Evolutionary conservation across 2,888 invertebrate genomes (phyloP).

Genomic region (Rhingia rostrata): DNA sequence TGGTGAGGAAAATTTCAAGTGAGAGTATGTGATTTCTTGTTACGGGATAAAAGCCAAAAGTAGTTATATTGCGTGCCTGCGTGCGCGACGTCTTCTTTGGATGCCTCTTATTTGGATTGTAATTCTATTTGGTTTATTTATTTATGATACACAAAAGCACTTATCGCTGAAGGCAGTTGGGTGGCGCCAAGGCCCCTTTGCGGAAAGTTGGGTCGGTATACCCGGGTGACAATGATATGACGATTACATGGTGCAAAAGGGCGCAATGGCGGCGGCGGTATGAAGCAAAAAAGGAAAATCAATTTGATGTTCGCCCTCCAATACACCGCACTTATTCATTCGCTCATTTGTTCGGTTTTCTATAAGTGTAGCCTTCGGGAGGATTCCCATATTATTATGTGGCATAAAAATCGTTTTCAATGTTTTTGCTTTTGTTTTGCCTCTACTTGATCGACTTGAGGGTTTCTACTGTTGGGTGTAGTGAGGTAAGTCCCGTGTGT

Average conservation of each 20-base stretch:
- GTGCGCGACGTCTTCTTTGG: constrained; percentile 30
- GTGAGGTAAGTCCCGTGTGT: background rate
- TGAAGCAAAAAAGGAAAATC: constrained; percentile 28
- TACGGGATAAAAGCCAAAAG: constrained; percentile 29
- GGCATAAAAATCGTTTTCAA: constrained; percentile 47
- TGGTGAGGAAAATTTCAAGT: background rate
- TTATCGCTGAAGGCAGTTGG: constrained; percentile 60
- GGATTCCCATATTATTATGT: constrained; percentile 53
- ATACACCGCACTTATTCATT: constrained; percentile 47
- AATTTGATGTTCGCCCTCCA: constrained; percentile 45
- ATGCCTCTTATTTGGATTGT: constrained; percentile 64
- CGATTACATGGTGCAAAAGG: background rate
- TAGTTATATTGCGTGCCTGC: constrained; percentile 53
- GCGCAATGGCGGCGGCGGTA: background rate
- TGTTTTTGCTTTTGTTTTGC: background rate
- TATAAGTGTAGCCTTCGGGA: constrained; percentile 54
- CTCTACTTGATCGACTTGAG: no score
- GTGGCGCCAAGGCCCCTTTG: background rate
- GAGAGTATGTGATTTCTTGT: constrained; percentile 45
- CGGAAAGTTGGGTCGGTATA: no score
- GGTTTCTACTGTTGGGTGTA: constrained; percentile 1
- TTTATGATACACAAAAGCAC: constrained; percentile 68
- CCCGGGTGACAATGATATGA: constrained; percentile 16
- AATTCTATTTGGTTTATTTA: constrained; percentile 71
- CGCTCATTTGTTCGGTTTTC: constrained; percentile 35